Evolutionary conservation across 2,888 invertebrate genomes (phyloP), one percentile per base, ranked within the genome.

Genomic region (Chrysomela aeneicollis): DNA sequence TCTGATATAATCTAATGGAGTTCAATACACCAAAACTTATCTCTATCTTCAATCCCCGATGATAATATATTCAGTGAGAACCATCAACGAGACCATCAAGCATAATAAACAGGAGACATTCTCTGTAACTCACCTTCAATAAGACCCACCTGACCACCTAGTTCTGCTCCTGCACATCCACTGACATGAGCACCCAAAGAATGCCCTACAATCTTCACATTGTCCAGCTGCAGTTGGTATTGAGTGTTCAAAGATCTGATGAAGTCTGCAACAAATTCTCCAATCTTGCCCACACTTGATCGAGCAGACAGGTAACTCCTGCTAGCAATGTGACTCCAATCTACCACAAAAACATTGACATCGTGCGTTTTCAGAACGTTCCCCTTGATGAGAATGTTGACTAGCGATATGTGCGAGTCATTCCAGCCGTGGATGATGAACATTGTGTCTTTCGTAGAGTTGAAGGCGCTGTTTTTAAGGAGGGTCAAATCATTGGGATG

Each of bases 351-450:
- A 2, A 81, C 69, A 59, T 82, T 82, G 21, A 76, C 66, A 64
- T 80, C 76, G 15, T 72, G 64, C 9, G 50, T 58, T 4, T 62
- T 58, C 12, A 79, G 59, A 17, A 75, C 54, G 4, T 77, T 76
- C 17, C 66, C 68, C 54, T 67, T 74, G n/a, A 80, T 67, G 1
- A 68, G 26, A 8, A 59, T 62, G 62, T 77, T 77, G 3, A 79
- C 67, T 1, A 64, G 55, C 19, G 79, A 76, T 26, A 68, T 62
- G 35, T 73, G 58, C 21, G 74, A 47, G 57, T 76, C 75, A 12
- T 68, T 70, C 79, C 77, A 80, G 9, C 81, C 81, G 57, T 81
- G 81, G 10, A 77, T 70, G 3, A 81, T 68, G 42, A 80, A 76
- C 10, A 78, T 64, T 1, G 74, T 78, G n/a, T 70, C 67, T 49